Evolutionary conservation across 2,113 vertebrate species (phyloP), one percentile per base, ranked within the genome.

Genomic region (Cromileptes altivelis): DNA sequence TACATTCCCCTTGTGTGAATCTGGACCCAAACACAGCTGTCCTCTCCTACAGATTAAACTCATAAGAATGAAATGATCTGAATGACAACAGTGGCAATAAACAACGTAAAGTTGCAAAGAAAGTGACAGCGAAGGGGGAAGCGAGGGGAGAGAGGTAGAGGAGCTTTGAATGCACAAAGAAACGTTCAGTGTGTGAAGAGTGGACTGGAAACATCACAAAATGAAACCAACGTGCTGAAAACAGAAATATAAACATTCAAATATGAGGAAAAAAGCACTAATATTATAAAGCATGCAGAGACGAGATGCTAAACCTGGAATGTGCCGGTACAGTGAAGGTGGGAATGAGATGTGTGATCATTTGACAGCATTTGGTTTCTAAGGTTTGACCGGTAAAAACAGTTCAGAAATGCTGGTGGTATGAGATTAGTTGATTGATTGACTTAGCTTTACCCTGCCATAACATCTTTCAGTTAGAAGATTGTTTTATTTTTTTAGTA

Each of bases 121-220:
- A 53, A 77, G 19, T 25, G 18, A 63, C 53, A 63, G 19, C 17
- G 21, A 58, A 67, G 15, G 13, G 30, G n/a, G 10, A 30, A 19
- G 23, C 9, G 14, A 74, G 53, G 6, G 15, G 19, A 71, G 61
- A 81, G 91, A 92, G 90, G 90, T 89, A 88, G 88, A 85, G 53
- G 71, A 84, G 69, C 74, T 78, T 15, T 63, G 12, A 63, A 81
- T 62, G 62, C 65, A 74, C 45, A 75, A 75, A 63, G 60, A 65
- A 65, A 61, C 19, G 14, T 11, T 42, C 21, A 74, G 23, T 13
- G 21, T 3, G n/a, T 8, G 19, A 47, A 65, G 49, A 80, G 23
- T 12, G 17, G 25, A 64, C 27, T 40, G 37, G 25, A 71, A 67
- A 65, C 42, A 49, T 68, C 40, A 80, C 75, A 76, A 79, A 73